Evolutionary conservation across 2,797 vertebrate genomes (phyloP), one percentile per base, ranked within the genome.

Genomic region (Lacerta agilis): DNA sequence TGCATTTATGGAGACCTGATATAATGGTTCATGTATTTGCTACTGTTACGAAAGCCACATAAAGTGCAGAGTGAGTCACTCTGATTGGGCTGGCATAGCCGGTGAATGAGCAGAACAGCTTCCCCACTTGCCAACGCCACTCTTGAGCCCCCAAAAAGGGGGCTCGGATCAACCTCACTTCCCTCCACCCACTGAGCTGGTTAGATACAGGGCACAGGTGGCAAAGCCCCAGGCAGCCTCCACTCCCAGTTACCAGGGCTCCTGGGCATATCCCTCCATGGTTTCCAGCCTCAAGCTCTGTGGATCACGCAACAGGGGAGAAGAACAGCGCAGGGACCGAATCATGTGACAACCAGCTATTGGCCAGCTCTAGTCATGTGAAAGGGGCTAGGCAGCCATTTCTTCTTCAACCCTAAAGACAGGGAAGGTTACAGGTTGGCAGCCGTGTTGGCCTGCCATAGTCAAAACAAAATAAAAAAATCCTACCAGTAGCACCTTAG

Each of bases 221-320:
- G 66, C 66, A 23, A 27, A 67, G 18, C 66, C 18, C 43, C 43
- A 45, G 43, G 43, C 43, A 27, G 9, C 23, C 29, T 0, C 36
- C 29, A 27, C 2, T 1, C 27, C 18, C 41, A 13, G 90, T 91
- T 96, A 99, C 98, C 98, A 98, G 73, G 98, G 98, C 55, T 99
- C 98, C 85, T 98, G 97, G 61, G 96, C 97, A 95, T 98, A 98
- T 43, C 98, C 98, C 96, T 98, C 98, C 98, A 98, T 98, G 78
- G 87, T 92, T 88, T 96, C 94, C 25, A 49, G 67, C 77, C 71
- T 69, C 3, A 8, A 41, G 77, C 85, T 36, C 45, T 3, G 9
- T 11, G 7, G 69, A 27, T 66, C 85, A 90, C 38, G 69, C 79
- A 33, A 85, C 38, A 17, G 49, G 17, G 23, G 6, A 27, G 3